Evolutionary conservation across 2,888 invertebrate genomes (phyloP).

Genomic region (Troglohyphantes excavatus): DNA sequence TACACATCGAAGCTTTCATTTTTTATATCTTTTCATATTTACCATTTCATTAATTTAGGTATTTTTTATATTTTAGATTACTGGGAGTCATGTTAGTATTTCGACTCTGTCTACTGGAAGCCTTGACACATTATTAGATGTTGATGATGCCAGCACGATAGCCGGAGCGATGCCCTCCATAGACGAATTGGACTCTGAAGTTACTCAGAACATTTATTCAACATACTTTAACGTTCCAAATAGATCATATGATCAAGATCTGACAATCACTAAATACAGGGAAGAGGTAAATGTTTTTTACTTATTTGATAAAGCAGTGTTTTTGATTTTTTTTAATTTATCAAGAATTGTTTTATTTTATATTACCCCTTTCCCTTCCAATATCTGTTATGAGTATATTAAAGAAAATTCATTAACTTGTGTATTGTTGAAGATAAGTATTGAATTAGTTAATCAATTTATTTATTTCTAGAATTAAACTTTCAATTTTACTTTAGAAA

Average conservation of each 20-base stretch:
- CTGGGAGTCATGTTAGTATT: neutral
- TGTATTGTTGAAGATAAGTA: too few species aligned
- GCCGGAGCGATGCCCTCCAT: neutral
- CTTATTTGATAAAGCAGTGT: too few species aligned
- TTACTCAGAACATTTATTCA: slow-evolving; percentile 32
- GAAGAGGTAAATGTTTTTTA: slow-evolving; percentile 51
- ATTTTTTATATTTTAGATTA: neutral
- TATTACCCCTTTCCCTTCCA: too few species aligned
- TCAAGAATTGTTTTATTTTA: too few species aligned
- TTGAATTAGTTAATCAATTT: too few species aligned
- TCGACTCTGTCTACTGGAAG: slow-evolving; percentile 3
- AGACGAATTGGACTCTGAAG: slow-evolving; percentile 51
- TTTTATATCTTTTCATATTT: neutral
- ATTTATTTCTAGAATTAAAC: too few species aligned
- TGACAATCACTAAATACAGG: slow-evolving; percentile 57
- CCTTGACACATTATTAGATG: slow-evolving; percentile 55
- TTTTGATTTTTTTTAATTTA: too few species aligned
- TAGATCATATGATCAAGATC: slow-evolving; percentile 43
- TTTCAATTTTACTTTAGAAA: too few species aligned
- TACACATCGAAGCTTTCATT: too few species aligned
- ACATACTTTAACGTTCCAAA: slow-evolving; percentile 31
- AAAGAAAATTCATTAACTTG: too few species aligned
- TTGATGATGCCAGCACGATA: slow-evolving; percentile 45
- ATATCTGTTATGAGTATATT: too few species aligned
- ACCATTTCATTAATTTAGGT: too few species aligned